Percentiles rank a stretch among this genome's conserved stretches.
Evolutionary conservation across 2,797 vertebrate species (phyloP).

Genomic region (Apogon talboti): DNA sequence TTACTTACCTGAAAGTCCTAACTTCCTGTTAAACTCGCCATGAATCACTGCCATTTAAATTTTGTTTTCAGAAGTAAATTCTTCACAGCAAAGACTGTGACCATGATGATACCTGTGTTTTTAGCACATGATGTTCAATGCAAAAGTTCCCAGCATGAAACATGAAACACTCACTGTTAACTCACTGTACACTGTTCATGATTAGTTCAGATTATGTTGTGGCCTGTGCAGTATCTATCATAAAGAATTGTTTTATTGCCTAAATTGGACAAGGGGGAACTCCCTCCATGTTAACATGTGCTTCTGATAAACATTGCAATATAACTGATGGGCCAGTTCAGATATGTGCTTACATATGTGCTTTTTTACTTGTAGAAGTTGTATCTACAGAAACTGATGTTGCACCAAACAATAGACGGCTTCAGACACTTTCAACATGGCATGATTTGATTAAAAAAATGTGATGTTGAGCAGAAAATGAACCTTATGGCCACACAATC

Average conservation of each 20-base stretch:
- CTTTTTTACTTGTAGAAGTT: neutral
- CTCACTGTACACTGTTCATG: slow-evolving; percentile 6
- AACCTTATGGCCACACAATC: neutral
- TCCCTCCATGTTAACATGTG: neutral
- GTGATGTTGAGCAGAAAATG: neutral
- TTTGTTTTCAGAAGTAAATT: slow-evolving; percentile 35
- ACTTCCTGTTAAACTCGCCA: slow-evolving; percentile 46
- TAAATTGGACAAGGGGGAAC: neutral
- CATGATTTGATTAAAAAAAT: too few relatives aligned
- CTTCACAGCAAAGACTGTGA: slow-evolving; percentile 7
- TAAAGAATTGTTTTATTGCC: neutral
- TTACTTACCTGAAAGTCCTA: slow-evolving; percentile 58
- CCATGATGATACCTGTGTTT: slow-evolving; percentile 38
- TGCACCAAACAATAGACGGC: neutral
- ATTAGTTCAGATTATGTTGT: slow-evolving; percentile 21
- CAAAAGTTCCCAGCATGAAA: slow-evolving; percentile 15
- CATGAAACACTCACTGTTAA: slow-evolving; percentile 4
- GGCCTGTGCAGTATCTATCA: neutral
- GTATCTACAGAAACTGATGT: neutral
- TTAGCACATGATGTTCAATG: slow-evolving; percentile 10
- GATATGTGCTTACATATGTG: neutral
- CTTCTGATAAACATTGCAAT: neutral
- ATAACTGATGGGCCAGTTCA: neutral
- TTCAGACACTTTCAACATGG: neutral
- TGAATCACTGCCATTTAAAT: slow-evolving; percentile 35